Evolutionary conservation across 2,888 invertebrate genomes (phyloP).

Genomic region (Drosophila sordidula): DNA sequence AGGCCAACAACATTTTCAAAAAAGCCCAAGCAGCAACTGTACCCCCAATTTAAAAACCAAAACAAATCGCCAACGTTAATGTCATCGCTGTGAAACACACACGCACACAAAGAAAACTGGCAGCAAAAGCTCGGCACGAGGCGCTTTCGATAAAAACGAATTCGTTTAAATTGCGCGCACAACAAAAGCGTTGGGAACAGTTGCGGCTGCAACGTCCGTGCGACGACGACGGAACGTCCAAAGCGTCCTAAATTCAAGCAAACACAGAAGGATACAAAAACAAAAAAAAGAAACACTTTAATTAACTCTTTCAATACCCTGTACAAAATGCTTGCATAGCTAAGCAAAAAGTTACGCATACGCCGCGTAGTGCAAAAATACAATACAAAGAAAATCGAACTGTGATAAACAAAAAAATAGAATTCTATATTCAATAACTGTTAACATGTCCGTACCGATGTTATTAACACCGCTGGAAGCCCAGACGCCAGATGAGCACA

Average conservation of each 20-base stretch:
- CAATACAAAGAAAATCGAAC: slow-evolving; percentile 48
- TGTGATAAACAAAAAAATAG: slow-evolving; percentile 60
- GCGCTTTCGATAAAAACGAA: slow-evolving; percentile 73
- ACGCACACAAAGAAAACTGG: slow-evolving; percentile 53
- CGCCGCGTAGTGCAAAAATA: slow-evolving; percentile 57
- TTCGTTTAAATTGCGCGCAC: slow-evolving; percentile 78
- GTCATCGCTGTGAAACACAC: slow-evolving; percentile 21
- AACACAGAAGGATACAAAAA: slow-evolving; percentile 26
- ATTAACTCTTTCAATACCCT: slow-evolving; percentile 16
- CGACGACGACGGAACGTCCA: slow-evolving; percentile 60
- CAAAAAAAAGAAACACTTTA: slow-evolving; percentile 9
- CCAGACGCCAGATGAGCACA: slow-evolving; percentile 75
- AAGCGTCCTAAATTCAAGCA: slow-evolving; percentile 49
- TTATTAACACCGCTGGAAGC: slow-evolving; percentile 74
- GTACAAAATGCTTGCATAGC: slow-evolving; percentile 62
- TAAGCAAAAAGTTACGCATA: slow-evolving; percentile 57
- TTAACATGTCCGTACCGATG: slow-evolving; percentile 81
- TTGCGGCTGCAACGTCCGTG: slow-evolving; percentile 73
- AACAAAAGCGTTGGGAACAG: slow-evolving; percentile 66
- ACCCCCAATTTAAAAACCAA: slow-evolving; percentile 67
- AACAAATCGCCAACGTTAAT: slow-evolving; percentile 62
- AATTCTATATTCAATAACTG: slow-evolving; percentile 39
- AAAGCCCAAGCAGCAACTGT: slow-evolving; percentile 73
- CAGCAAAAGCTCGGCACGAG: slow-evolving; percentile 61
- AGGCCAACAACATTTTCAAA: slow-evolving; percentile 75